Conservation (phyloP, 2,113 vertebrate species). For the Clarias magur region DNA sequence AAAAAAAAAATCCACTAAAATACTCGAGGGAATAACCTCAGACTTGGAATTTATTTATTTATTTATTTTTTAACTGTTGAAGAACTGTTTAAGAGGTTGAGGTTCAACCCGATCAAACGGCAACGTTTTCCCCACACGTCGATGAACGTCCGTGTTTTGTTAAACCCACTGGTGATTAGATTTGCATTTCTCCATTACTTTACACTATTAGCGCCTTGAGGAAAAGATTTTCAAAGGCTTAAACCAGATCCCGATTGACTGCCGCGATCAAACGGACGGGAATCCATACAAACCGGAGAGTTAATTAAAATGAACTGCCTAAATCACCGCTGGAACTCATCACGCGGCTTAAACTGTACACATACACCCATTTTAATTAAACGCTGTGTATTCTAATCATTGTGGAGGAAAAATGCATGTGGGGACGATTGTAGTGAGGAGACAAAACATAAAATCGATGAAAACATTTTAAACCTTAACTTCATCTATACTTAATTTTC, state of each 20-base stretch:
- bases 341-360: neutral
- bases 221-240: conserved; percentile 21
- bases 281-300: conserved; percentile 38
- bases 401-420: neutral
- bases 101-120: conserved; percentile 30
- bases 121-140: conserved; percentile 17
- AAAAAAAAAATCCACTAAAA: neutral
- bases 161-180: conserved; percentile 30
- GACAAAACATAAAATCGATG: neutral
- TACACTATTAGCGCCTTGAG: conserved; percentile 21
- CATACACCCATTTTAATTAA: conserved; percentile 21
- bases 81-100: conserved; percentile 17
- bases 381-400: neutral
- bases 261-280: conserved; percentile 19
- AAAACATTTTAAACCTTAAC: neutral
- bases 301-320: conserved; percentile 37
- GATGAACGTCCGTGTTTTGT: conserved; percentile 11
- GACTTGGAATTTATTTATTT: neutral
- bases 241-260: conserved; percentile 33
- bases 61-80: neutral
- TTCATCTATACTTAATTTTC: neutral
- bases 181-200: conserved; percentile 25
- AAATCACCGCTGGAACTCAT: conserved; percentile 17
- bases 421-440: neutral
- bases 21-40: neutral